Conservation (phyloP, 2,888 invertebrate species). For the Dasypogon diadema region DNA sequence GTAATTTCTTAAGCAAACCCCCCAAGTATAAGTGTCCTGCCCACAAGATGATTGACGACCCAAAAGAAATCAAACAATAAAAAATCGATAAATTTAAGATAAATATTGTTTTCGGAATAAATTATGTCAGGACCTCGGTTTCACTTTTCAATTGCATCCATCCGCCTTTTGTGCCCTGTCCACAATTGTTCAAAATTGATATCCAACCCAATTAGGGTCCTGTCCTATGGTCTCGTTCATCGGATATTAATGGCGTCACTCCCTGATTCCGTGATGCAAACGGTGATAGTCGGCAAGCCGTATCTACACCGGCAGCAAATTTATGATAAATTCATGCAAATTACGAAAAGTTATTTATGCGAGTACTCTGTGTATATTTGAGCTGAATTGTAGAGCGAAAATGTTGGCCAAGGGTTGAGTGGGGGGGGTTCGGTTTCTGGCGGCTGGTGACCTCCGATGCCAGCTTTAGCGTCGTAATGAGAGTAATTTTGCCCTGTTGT, state of each 20-base stretch:
- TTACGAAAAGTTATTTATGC: slow-evolving; percentile 47
- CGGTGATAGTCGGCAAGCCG: slow-evolving; percentile 41
- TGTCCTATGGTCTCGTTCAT: slow-evolving; percentile 40
- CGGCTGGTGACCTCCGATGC: slow-evolving; percentile 45
- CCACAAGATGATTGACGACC: slow-evolving; percentile 15
- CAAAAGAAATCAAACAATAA: slow-evolving; percentile 25
- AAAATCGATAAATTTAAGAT: slow-evolving; percentile 41
- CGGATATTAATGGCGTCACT: slow-evolving; percentile 47
- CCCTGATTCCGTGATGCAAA: slow-evolving; percentile 47
- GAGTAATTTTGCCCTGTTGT: slow-evolving; percentile 42
- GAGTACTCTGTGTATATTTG: slow-evolving; percentile 39
- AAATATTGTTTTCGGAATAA: slow-evolving; percentile 32
- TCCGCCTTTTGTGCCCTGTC: slow-evolving; percentile 27
- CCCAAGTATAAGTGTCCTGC: neutral
- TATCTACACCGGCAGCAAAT: slow-evolving; percentile 47
- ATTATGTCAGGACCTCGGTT: slow-evolving; percentile 13
- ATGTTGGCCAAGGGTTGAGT: neutral
- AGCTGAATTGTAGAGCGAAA: neutral
- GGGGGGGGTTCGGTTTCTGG: neutral
- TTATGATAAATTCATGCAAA: slow-evolving; percentile 48
- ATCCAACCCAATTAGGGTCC: slow-evolving; percentile 46
- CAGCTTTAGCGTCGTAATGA: slow-evolving; percentile 42
- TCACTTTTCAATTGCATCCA: slow-evolving; percentile 47
- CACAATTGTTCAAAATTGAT: slow-evolving; percentile 47
- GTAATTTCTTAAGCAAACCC: no score